Base-by-base conservation (phyloP, 2,888 invertebrate species). In the Dexiosoma caninum region DNA sequence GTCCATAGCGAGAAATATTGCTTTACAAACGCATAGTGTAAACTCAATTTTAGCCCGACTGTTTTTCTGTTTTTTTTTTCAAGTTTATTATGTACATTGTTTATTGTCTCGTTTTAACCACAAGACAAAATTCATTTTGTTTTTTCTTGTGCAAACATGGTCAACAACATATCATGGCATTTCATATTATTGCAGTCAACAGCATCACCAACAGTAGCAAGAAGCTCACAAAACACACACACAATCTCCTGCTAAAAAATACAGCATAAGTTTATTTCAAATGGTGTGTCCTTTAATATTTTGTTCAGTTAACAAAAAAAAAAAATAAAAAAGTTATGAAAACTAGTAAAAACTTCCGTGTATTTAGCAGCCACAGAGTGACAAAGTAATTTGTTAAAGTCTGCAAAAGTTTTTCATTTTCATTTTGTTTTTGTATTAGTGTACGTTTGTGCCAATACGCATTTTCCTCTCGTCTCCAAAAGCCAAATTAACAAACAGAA, bases 371-470 rank as follows among this genome's bases (percentile, higher is more conserved):
- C 81, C 77, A 81, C 57, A 57, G 35, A 81, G 81, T 81, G 81
- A 76, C 81, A 81, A 81, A 81, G 81, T 77, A 81, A 81, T 81
- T 81, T 81, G 81, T 81, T 81, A 72, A 76, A 81, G 80, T 81
- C 80, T 67, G 72, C 42, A 77, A 81, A 77, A 81, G 77, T 81
- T 81, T 77, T 77, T 53, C 30, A 30, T 21, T 44, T 57, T 59
- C 14, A 62, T 70, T 44, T 27, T 59, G 32, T 53, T 51, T 51
- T 19, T 19, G 5, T 42, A 16, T 16, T 16, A 5, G 16, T 4
- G 49, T 64, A 42, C 27, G 14, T 49, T 71, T 42, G 40, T 49
- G 37, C 49, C 64, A 70, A 71, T 66, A 78, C 70, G 70, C 77
- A 71, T 51, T 75, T 49, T 10, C 51, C 37, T 27, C 14, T 8